phyloP scores from a whole-genome alignment of 2,797 vertebrate genomes.

The Rhyacichthys aspro region DNA sequence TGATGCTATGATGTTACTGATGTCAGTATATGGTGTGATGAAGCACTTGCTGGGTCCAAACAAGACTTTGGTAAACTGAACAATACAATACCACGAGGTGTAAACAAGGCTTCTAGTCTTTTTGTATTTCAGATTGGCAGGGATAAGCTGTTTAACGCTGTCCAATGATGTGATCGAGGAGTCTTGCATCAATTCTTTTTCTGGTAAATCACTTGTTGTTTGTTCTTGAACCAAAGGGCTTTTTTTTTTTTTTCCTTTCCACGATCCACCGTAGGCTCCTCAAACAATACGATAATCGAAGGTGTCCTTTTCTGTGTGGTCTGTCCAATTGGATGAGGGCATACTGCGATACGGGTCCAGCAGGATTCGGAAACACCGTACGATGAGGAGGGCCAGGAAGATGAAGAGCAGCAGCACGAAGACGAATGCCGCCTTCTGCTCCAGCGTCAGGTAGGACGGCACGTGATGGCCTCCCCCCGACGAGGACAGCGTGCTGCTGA shows the following conservation, averaged over 20 bases:
- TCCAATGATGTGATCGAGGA: constrained; percentile 4
- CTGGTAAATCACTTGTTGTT: constrained; percentile 52
- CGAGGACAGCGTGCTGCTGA: constrained; percentile 82
- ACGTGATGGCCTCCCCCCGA: constrained; percentile 73
- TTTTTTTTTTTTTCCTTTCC: background rate
- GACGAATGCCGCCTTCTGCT: constrained; percentile 86
- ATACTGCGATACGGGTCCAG: constrained; percentile 89
- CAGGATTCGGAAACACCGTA: constrained; percentile 88
- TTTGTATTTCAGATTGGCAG: constrained; percentile 53
- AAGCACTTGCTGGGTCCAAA: no score
- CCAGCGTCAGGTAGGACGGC: constrained; percentile 81
- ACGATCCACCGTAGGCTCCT: constrained; percentile 18
- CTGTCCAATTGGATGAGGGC: constrained; percentile 88
- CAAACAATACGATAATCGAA: constrained; percentile 87
- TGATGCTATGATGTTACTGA: no score
- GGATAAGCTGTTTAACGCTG: constrained; percentile 59
- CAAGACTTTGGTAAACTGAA: background rate
- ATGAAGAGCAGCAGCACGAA: constrained; percentile 88
- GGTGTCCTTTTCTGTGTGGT: constrained; percentile 89
- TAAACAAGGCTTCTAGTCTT: constrained; percentile 5
- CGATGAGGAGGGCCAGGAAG: constrained; percentile 86
- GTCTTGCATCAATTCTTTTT: constrained; percentile 21
- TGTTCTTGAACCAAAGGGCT: constrained; percentile 29
- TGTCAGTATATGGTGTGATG: no score
- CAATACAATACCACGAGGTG: background rate